These are phyloP conservation scores for Hucho hucho DNA, from an alignment of 2,113 vertebrate species.

Conservation along the genomic window DNA sequence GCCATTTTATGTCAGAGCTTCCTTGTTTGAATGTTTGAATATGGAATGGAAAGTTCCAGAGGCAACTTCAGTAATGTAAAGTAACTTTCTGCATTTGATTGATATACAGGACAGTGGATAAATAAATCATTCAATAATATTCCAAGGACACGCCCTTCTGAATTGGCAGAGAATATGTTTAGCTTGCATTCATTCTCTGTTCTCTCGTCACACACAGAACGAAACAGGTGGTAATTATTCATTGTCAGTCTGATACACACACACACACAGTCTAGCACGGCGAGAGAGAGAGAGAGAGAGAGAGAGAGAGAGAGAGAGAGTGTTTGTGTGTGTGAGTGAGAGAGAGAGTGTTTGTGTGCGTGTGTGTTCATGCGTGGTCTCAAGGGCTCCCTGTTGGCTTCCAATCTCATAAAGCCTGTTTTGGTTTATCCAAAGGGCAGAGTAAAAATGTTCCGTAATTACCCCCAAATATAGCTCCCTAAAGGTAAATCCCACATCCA, in stretches of 20 bases:
- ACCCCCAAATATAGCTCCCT: slow-evolving; percentile 12
- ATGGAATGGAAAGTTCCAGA: too few species aligned
- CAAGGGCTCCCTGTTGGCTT: slow-evolving; percentile 1
- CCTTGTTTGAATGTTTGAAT: too few species aligned
- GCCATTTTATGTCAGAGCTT: too few species aligned
- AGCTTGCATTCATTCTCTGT: slow-evolving; percentile 11
- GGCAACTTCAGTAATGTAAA: too few species aligned
- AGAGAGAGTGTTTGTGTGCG: neutral
- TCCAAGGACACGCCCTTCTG: slow-evolving; percentile 27
- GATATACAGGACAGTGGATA: neutral
- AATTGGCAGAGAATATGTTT: slow-evolving; percentile 8
- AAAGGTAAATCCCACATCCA: neutral
- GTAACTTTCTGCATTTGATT: neutral
- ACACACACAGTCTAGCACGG: too few species aligned
- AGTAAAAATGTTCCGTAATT: slow-evolving; percentile 19
- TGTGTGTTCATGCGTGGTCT: slow-evolving; percentile 6
- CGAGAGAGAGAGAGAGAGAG: too few species aligned
- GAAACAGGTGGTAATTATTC: slow-evolving; percentile 25
- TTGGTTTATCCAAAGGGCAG: slow-evolving; percentile 16
- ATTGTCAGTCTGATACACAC: slow-evolving; percentile 27
- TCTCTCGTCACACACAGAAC: slow-evolving; percentile 20
- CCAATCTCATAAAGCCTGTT: slow-evolving; percentile 19
- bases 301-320: neutral
- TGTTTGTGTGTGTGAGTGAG: too few species aligned
- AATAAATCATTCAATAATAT: slow-evolving; percentile 14